These are phyloP conservation scores for Nephrotoma appendiculata DNA, from an alignment of 2,888 invertebrate genomes.

Conservation along the genomic window DNA sequence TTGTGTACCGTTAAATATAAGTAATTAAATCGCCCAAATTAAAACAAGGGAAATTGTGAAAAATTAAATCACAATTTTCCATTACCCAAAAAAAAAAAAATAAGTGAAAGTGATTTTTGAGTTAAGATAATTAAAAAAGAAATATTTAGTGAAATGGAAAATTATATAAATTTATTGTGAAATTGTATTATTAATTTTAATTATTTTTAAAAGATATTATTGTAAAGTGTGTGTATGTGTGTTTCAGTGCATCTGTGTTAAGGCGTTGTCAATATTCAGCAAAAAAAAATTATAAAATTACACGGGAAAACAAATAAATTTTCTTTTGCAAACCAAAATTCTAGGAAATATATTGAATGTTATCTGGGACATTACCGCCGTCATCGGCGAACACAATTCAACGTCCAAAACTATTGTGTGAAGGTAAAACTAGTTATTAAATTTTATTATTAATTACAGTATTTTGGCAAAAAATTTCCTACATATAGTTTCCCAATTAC, in stretches of 20 bases:
- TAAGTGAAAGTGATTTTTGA: neutral
- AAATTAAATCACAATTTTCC: neutral
- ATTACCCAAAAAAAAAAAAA: neutral
- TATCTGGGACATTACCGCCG: slow-evolving; percentile 29
- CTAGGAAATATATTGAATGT: slow-evolving; percentile 21
- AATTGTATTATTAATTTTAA: neutral
- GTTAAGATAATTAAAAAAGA: neutral
- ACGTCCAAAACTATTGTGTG: slow-evolving; percentile 9
- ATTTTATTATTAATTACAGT: neutral
- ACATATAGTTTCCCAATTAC: neutral
- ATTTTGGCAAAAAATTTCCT: neutral
- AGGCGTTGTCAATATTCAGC: slow-evolving; percentile 7
- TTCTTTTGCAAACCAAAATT: neutral
- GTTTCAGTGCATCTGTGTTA: neutral
- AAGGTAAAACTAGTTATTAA: slow-evolving; percentile 5
- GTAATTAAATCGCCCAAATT: neutral
- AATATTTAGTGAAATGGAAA: neutral
- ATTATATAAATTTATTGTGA: neutral
- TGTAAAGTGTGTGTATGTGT: neutral
- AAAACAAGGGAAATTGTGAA: neutral
- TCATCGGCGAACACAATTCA: slow-evolving; percentile 21
- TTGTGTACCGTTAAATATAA: neutral
- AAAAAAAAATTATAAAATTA: neutral
- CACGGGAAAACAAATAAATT: neutral
- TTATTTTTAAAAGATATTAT: neutral